Evolutionary conservation across 2,113 vertebrate species (phyloP), one percentile per base, ranked within the genome.

Genomic region (Lophius piscatorius): DNA sequence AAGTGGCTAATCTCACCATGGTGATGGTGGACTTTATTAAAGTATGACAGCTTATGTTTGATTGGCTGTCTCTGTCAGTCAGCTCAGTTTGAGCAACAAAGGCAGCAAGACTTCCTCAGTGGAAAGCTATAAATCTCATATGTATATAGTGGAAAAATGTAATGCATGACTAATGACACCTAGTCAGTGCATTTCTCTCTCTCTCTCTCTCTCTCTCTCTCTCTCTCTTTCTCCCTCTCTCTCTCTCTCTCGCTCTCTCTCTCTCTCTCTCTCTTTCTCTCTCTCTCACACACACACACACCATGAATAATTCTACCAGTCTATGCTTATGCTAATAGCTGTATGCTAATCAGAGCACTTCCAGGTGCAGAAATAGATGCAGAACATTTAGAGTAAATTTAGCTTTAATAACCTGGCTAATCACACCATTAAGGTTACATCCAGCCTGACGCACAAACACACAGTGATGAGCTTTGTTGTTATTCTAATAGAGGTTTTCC

Each of bases 331-430:
- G 70, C 70, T 76, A 78, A 84, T 81, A 28, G 57, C 70, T 47
- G 16, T 51, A 63, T 86, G 70, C 54, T 76, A 83, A 80, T 78
- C 62, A 71, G 70, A 56, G 47, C n/a, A 65, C 61, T 81, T 82
- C 63, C 76, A 72, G 75, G 82, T 85, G 49, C 80, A 59, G 62
- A 59, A 83, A 83, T 78, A 84, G 68, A 58, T 35, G 24, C 44
- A 6, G 65, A 69, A 58, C 78, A 54, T 80, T 86, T 75, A 73
- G 67, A 76, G 80, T 78, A 70, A 81, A 81, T 83, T 80, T 88
- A 86, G 70, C 75, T 74, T 76, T 74, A 83, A 86, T 83, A 83
- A 85, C 75, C 51, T 51, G 57, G 56, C 68, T 86, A 82, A 86
- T 85, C 58, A 63, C 75, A 56, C 51, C 65, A 58, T 74, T 78